These are phyloP conservation scores for Rhipidura dahli DNA, from an alignment of 2,113 vertebrate genomes.

Conservation along the genomic window DNA sequence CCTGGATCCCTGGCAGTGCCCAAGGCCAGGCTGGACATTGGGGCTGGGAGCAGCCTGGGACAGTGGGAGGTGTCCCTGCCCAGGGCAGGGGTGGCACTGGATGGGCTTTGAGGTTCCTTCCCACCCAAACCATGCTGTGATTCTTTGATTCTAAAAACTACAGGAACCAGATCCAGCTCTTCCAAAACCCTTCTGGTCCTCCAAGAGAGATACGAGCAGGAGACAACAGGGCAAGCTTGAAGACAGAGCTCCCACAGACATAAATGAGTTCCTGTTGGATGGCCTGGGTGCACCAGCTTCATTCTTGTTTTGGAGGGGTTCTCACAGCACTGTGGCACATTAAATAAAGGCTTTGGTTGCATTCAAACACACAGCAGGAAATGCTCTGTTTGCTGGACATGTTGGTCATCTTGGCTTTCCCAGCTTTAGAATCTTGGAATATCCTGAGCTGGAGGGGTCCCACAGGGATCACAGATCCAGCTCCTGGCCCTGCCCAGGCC, in stretches of 20 bases:
- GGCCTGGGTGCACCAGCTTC: not conserved
- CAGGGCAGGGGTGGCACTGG: not conserved
- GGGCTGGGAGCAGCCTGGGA: not conserved
- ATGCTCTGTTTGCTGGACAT: not conserved
- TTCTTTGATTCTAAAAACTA: not conserved
- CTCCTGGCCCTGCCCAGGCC: not conserved
- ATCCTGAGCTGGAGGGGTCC: not conserved
- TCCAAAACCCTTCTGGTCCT: not conserved
- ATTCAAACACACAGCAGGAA: not conserved
- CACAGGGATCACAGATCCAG: not conserved
- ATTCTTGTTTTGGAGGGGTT: not conserved
- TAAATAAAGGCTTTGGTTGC: not conserved
- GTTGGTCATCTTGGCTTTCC: not conserved
- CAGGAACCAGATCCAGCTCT: not conserved
- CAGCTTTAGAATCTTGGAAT: not conserved
- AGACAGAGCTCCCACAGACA: not conserved
- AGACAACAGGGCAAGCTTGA: not conserved
- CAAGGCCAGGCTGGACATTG: not conserved
- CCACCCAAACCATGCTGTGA: not conserved
- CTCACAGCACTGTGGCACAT: not conserved
- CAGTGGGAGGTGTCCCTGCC: not conserved
- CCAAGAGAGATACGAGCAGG: not conserved
- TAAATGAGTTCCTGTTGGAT: not conserved
- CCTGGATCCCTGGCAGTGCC: not conserved
- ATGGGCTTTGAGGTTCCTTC: not conserved